Base-by-base conservation (phyloP, 2,113 vertebrate species). In the Galeopterus variegatus region DNA sequence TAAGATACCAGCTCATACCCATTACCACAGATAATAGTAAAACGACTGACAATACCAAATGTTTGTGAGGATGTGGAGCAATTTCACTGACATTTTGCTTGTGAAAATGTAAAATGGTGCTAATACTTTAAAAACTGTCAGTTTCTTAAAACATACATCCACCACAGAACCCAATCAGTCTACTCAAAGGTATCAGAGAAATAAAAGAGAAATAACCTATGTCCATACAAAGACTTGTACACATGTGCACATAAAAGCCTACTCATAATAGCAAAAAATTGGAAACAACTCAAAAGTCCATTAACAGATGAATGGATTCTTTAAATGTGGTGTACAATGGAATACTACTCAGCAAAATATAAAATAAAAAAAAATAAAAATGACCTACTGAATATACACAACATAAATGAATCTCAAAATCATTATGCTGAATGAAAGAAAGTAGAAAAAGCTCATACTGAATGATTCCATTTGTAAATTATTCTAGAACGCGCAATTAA, bases 291-390 rank as follows among this genome's bases (percentile, higher is more conserved):
- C n/a, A 76, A 69, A 56, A 12, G 54, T 60, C 31, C 36, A 90
- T 45, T 41, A 65, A 41, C 5, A 89, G 23, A 15, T 48, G 6
- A 58, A n/a, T 50, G 12, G 28, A 83, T 56, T 56, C 83, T 45
- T 67, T 33, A 75, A 89, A 82, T 75, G 3, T 79, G 72, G 19
- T n/a, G 19, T 45, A 54, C 56, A 88, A 52, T 64, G 6, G 10
- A 64, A 87, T 65, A 36, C 56, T 56, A 81, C 28, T 81, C 75
- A 65, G 45, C 17, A 56, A 92, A 56, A 15, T n/a, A n/a, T n/a
- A n/a, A n/a, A n/a, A n/a, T n/a, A 91, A 95, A 95, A 87, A 56
- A 28, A 85, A 80, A 95, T 92, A 87, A 56, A 28, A 85, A 80
- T 80, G 33, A 70, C 45, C 56, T 80, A 72, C 54, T 86, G 73